Conservation (phyloP, 2,797 vertebrate genomes). For the Notoglanidium macrostoma region DNA sequence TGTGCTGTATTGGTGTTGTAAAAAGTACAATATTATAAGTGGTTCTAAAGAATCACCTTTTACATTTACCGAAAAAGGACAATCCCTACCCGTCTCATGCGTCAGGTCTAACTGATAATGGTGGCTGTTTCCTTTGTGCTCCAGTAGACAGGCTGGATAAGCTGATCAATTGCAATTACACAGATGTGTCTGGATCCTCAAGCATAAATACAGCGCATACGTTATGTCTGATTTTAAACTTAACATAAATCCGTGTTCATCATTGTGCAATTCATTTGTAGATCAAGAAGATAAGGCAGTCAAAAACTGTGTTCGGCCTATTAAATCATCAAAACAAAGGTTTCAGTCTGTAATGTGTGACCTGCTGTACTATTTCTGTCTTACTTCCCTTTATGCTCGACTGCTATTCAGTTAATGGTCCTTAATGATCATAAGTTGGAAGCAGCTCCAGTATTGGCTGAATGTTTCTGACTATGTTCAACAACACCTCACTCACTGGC, state of each 20-base stretch:
- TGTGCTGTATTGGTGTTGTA: neutral
- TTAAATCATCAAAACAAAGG: constrained; percentile 2
- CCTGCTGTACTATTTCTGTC: neutral
- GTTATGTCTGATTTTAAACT: constrained; percentile 19
- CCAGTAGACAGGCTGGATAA: constrained; percentile 44
- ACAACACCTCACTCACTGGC: constrained; percentile 17
- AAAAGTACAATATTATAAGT: neutral
- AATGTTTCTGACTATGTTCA: constrained; percentile 23
- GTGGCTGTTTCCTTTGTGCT: constrained; percentile 49
- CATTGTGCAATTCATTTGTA: constrained; percentile 13
- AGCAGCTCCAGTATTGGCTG: neutral
- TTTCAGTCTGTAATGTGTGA: neutral
- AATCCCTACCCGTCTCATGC: constrained; percentile 42
- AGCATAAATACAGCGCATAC: constrained; percentile 19
- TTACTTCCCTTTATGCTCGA: neutral
- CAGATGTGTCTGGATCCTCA: constrained; percentile 32
- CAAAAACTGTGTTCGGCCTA: neutral
- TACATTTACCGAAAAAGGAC: constrained; percentile 39
- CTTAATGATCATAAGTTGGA: constrained; percentile 16
- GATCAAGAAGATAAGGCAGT: constrained; percentile 20
- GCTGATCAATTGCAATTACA: constrained; percentile 57
- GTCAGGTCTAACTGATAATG: constrained; percentile 56
- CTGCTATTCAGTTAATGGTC: constrained; percentile 6
- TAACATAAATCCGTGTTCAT: neutral
- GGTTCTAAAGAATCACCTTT: neutral